Percentiles rank a stretch among this genome's conserved stretches.
phyloP scores from a whole-genome alignment of 2,888 invertebrate species.

The Teleogryllus oceanicus region DNA sequence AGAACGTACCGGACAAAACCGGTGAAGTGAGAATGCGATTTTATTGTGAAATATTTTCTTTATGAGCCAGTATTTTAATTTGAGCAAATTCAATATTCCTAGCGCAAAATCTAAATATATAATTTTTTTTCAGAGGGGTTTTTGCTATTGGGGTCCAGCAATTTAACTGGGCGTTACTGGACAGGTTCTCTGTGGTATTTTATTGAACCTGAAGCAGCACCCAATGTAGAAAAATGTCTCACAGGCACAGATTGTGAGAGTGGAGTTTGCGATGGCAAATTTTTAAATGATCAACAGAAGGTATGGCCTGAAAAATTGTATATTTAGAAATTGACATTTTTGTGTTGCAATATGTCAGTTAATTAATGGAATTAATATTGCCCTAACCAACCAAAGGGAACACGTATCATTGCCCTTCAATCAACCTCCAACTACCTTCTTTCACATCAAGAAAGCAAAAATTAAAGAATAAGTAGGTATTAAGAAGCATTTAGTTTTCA shows the following conservation, averaged over 20 bases:
- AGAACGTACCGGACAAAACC: too few species aligned
- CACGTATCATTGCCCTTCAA: too few species aligned
- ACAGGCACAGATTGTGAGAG: conserved; percentile 50
- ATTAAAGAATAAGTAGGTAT: too few species aligned
- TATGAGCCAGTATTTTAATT: background rate
- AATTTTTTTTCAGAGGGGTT: conserved; percentile 51
- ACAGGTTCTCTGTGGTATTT: conserved; percentile 59
- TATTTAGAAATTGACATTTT: too few species aligned
- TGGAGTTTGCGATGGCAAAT: conserved; percentile 52
- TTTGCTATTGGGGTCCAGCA: conserved; percentile 57
- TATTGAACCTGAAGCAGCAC: conserved; percentile 46
- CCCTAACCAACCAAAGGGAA: too few species aligned
- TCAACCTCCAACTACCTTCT: too few species aligned
- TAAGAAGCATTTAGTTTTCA: too few species aligned
- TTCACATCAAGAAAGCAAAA: too few species aligned
- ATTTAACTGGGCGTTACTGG: conserved; percentile 60
- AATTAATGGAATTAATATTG: too few species aligned
- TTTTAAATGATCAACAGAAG: conserved; percentile 48
- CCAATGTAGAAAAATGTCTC: conserved; percentile 49
- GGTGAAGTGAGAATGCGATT: background rate
- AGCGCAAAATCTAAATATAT: background rate
- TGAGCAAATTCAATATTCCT: background rate
- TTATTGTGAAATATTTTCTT: background rate
- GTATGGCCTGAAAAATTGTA: conserved; percentile 34
- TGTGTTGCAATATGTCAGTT: too few species aligned